A percentile compares a stretch with the other conserved stretches of the same genome.
Evolutionary conservation across 1,140 invertebrate genomes (phyloP).

Genomic region (Lasaia peninsularis): DNA sequence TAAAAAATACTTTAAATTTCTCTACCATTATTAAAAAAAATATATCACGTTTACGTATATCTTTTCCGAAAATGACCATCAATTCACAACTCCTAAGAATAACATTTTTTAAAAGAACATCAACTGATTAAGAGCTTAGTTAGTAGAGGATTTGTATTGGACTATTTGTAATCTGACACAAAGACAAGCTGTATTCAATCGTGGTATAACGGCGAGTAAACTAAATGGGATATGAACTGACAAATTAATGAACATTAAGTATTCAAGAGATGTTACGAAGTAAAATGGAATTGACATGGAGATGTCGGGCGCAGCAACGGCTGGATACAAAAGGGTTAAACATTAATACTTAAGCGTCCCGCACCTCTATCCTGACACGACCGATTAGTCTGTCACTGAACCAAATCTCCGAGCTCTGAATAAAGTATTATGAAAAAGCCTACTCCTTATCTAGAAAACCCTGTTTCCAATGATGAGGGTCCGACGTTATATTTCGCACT

Average conservation of each 20-base stretch:
- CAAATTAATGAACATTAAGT: constrained; percentile 73
- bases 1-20: too few relatives aligned
- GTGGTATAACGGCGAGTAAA: constrained; percentile 28
- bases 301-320: constrained; percentile 52
- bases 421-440: constrained; percentile 75
- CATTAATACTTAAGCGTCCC: constrained; percentile 69
- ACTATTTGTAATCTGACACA: not conserved
- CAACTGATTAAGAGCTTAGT: too few relatives aligned
- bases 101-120: too few relatives aligned
- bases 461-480: constrained; percentile 61
- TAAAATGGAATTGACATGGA: constrained; percentile 60
- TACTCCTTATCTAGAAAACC: constrained; percentile 60
- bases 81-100: too few relatives aligned
- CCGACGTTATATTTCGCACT: constrained; percentile 31
- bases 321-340: constrained; percentile 65
- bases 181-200: constrained; percentile 22
- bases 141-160: not conserved
- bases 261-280: constrained; percentile 53
- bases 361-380: constrained; percentile 57
- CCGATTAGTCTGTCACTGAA: constrained; percentile 71
- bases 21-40: too few relatives aligned
- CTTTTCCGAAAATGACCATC: too few relatives aligned
- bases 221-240: constrained; percentile 47
- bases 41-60: too few relatives aligned
- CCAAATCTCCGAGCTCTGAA: constrained; percentile 65